phyloP scores from a whole-genome alignment of 2,888 invertebrate species.

The Nephrotoma guestfalica region DNA sequence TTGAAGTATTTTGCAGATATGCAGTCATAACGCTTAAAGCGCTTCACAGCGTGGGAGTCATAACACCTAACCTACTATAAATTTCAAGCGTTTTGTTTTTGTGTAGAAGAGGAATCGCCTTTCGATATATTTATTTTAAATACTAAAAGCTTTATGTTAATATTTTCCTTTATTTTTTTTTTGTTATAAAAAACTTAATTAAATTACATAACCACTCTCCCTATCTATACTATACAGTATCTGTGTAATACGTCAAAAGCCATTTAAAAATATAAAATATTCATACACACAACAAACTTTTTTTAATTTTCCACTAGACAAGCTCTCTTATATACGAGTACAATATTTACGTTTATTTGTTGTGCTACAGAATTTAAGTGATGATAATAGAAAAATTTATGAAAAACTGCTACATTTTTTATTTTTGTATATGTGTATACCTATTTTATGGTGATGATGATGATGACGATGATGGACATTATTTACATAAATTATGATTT shows the following conservation, averaged over 20 bases:
- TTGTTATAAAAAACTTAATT: background rate
- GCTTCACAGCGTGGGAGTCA: no score
- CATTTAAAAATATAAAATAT: background rate
- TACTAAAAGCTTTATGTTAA: background rate
- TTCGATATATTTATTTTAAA: background rate
- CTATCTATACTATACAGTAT: background rate
- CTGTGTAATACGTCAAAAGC: background rate
- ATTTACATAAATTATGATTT: background rate
- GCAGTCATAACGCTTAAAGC: no score
- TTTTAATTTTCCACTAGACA: background rate
- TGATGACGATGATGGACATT: background rate
- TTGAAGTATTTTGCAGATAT: no score
- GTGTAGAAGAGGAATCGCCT: background rate
- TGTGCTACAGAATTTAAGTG: background rate
- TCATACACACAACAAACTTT: background rate
- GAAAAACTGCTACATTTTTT: background rate
- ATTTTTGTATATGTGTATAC: background rate
- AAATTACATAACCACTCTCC: background rate
- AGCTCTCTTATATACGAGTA: background rate
- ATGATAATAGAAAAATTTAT: background rate
- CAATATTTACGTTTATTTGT: background rate
- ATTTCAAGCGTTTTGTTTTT: no score
- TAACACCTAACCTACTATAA: no score
- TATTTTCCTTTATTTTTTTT: background rate
- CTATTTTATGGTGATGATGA: background rate